Percentiles rank a stretch among this genome's conserved stretches.
These are phyloP conservation scores for Lepus americanus DNA, from an alignment of 2,113 vertebrate genomes.

Conservation along the genomic window DNA sequence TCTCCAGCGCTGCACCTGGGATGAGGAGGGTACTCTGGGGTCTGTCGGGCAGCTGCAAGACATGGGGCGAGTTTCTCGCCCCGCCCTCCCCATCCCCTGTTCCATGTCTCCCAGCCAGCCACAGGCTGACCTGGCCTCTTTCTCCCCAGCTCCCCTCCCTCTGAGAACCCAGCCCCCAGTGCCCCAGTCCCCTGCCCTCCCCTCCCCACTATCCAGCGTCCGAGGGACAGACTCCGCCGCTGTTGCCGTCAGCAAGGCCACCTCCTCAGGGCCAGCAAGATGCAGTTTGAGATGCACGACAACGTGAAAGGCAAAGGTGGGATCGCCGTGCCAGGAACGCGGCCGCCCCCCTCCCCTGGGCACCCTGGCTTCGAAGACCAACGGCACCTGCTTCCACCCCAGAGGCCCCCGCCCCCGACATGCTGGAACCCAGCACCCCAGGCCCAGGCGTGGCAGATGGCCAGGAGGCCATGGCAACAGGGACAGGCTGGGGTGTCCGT, in stretches of 20 bases:
- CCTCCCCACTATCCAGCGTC: conserved; percentile 52
- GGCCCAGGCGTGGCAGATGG: conserved; percentile 54
- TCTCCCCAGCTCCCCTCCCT: conserved; percentile 65
- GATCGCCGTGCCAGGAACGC: conserved; percentile 86
- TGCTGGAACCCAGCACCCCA: conserved; percentile 40
- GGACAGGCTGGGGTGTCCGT: conserved; percentile 6
- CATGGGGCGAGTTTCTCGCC: conserved; percentile 73
- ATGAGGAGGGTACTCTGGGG: conserved; percentile 52
- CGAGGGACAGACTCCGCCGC: conserved; percentile 61
- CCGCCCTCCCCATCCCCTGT: not conserved
- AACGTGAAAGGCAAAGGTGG: conserved; percentile 85
- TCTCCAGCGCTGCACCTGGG: not conserved
- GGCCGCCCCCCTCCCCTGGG: conserved; percentile 70
- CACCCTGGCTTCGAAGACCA: conserved; percentile 59
- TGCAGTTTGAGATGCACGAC: conserved; percentile 85
- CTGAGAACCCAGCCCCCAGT: conserved; percentile 14
- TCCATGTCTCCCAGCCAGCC: not conserved
- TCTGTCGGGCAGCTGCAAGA: conserved; percentile 77
- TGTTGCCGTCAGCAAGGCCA: conserved; percentile 44
- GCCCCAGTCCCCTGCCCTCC: conserved; percentile 62
- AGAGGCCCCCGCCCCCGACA: conserved; percentile 51
- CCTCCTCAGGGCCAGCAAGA: conserved; percentile 76
- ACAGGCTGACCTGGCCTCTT: conserved; percentile 73
- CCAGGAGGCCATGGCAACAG: not conserved
- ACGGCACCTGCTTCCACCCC: conserved; percentile 47